Base-by-base conservation (phyloP, 2,113 vertebrate genomes). In the Daubentonia madagascariensis region DNA sequence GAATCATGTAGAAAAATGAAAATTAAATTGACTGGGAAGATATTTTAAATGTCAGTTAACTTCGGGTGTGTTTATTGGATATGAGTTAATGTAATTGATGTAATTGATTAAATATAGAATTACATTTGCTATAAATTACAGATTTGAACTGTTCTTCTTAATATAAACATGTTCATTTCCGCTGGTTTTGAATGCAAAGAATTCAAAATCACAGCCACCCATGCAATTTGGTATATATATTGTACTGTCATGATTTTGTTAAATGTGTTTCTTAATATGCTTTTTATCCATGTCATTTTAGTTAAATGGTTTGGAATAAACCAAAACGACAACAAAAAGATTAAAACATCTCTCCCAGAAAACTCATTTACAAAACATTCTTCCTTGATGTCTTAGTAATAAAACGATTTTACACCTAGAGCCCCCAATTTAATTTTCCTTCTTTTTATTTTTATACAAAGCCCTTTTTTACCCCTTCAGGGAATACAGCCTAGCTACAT, bases 311-410 rank as follows among this genome's bases (percentile, higher is more conserved):
- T 88, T 96, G 85, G 85, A 94, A 96, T 93, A 96, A 92, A 63
- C 8, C 63, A 94, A 67, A 89, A 70, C 14, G 75, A 70, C 32
- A 96, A 93, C 57, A 96, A 79, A 95, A 96, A 93, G 75, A 96
- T 94, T 90, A 85, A 96, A 87, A 79, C 5, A 50, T 94, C 5
- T 16, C 43, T 89, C 89, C 40, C 32, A 93, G 54, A 81, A 97
- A 98, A 85, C n/a, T 72, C 20, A 85, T 91, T 97, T 92, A 92
- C 30, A 48, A 96, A 92, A 90, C 67, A 89, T 76, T 83, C 79
- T 85, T 70, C 23, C 59, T 85, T 89, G 28, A 57, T 57, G 63
- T 96, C 86, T 97, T 17, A 87, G 72, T 84, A 96, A 75, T 86
- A 94, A 96, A 91, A 96, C 40, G 52, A 7, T 54, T 91, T 86